These are phyloP conservation scores for Siphlonurus alternatus DNA, from an alignment of 2,888 invertebrate genomes.

Conservation along the genomic window DNA sequence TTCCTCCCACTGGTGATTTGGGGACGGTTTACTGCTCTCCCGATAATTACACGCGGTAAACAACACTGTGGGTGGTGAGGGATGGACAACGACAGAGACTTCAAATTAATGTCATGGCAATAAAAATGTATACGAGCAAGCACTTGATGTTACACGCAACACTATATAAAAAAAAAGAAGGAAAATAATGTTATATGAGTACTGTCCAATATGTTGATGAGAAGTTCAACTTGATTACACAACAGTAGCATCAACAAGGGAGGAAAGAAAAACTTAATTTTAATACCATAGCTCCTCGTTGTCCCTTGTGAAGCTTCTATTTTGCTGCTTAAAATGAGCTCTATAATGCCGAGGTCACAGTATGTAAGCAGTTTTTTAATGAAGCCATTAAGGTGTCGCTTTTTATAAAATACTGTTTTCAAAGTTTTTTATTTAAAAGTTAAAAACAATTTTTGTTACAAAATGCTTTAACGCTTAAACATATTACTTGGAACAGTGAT, in stretches of 20 bases:
- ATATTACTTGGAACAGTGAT: too few relatives aligned
- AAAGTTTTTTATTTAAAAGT: background rate
- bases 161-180: too few relatives aligned
- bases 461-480: too few relatives aligned
- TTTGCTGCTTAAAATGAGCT: background rate
- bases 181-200: background rate
- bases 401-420: background rate
- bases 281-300: background rate
- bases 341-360: background rate
- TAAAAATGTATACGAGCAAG: too few relatives aligned
- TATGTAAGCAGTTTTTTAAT: background rate
- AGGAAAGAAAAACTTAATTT: background rate
- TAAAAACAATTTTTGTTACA: background rate
- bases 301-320: slow-evolving; percentile 7
- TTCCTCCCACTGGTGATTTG: background rate
- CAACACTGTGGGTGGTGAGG: background rate
- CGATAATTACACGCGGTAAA: background rate
- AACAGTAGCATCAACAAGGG: background rate
- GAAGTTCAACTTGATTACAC: background rate
- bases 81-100: too few relatives aligned
- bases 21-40: too few relatives aligned
- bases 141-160: too few relatives aligned
- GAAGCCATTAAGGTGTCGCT: background rate
- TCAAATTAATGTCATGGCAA: too few relatives aligned
- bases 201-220: background rate